These are phyloP conservation scores for Dryas iulia DNA, from an alignment of 1,140 invertebrate genomes.

Conservation along the genomic window DNA sequence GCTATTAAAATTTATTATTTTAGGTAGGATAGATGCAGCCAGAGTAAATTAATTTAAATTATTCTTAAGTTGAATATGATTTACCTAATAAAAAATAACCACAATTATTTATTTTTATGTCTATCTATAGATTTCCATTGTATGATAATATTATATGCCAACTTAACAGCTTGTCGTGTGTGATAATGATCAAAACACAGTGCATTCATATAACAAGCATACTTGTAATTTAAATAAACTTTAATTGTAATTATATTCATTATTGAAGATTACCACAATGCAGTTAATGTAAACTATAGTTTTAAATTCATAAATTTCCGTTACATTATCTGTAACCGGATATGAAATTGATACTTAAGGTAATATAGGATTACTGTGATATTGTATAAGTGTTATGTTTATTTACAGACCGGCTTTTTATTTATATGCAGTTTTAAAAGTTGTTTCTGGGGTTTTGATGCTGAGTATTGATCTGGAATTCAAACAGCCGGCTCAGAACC, in stretches of 20 bases:
- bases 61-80: too few relatives aligned
- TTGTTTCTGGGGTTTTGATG: constrained; percentile 85
- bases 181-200: neutral
- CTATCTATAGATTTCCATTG: too few relatives aligned
- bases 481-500: constrained; percentile 86
- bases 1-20: too few relatives aligned
- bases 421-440: constrained; percentile 87
- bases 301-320: neutral
- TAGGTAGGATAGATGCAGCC: too few relatives aligned
- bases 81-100: too few relatives aligned
- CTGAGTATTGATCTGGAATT: constrained; percentile 89
- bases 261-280: neutral
- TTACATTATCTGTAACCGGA: neutral
- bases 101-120: too few relatives aligned
- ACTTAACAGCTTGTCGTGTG: neutral
- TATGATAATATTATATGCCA: neutral
- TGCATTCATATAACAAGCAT: neutral
- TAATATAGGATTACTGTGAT: neutral
- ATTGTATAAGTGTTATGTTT: constrained; percentile 4
- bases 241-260: neutral
- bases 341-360: neutral
- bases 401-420: constrained; percentile 88
- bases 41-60: too few relatives aligned
- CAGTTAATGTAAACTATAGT: neutral
- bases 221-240: too few relatives aligned